Percentiles rank a stretch among this genome's conserved stretches.
phyloP scores from a whole-genome alignment of 2,797 vertebrate species.

The Spinibarbus caldwelli region DNA sequence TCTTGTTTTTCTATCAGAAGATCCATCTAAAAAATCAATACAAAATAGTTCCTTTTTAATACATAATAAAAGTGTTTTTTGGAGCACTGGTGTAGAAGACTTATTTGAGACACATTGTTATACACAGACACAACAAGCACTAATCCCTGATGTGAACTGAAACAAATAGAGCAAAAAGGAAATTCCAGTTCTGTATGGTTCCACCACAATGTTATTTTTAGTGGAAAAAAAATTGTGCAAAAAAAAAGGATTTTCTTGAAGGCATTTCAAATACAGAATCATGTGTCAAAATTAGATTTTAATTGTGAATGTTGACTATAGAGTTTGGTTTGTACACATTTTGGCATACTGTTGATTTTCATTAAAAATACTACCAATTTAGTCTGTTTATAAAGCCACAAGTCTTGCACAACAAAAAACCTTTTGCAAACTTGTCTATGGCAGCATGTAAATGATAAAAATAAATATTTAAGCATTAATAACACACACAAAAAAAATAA shows the following conservation, averaged over 20 bases:
- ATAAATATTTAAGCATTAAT: neutral
- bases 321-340: neutral
- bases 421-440: neutral
- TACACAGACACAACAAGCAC: neutral
- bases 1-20: conserved; percentile 36
- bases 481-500: too few species aligned
- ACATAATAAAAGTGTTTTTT: neutral
- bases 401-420: neutral
- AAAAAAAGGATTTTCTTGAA: neutral
- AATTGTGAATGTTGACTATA: neutral
- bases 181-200: neutral
- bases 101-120: neutral
- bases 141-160: neutral
- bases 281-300: neutral
- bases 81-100: neutral
- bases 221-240: too few species aligned
- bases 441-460: neutral
- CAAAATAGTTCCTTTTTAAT: neutral
- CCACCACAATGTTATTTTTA: neutral
- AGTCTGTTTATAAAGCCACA: neutral
- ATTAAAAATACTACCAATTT: neutral
- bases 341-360: neutral
- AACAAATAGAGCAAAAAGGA: neutral
- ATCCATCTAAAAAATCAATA: conserved; percentile 32
- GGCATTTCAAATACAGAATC: neutral